Conservation (phyloP, 1,140 invertebrate genomes). For the Drosophila ironensis region DNA sequence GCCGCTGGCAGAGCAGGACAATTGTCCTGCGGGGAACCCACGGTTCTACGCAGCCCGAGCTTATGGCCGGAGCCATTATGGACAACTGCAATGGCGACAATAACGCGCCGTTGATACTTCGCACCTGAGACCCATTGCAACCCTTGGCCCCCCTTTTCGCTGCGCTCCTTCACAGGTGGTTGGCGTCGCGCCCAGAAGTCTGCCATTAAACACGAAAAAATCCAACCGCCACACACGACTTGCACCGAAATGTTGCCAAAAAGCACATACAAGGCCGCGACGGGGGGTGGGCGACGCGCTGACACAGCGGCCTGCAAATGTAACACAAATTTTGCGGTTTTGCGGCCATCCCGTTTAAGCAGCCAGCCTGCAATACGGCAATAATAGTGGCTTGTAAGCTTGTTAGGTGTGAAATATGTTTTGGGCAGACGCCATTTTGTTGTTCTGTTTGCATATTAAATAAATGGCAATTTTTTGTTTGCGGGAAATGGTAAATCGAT, state of each 20-base stretch:
- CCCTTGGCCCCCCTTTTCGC: background rate
- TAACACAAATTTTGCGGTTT: conserved; percentile 69
- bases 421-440: conserved; percentile 39
- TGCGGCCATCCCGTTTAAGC: conserved; percentile 57
- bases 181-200: conserved; percentile 64
- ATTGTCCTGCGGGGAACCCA: conserved; percentile 60
- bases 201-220: conserved; percentile 58
- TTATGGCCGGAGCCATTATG: conserved; percentile 70
- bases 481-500: conserved; percentile 20
- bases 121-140: conserved; percentile 67
- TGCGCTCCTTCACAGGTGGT: conserved; percentile 63
- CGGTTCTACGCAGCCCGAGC: conserved; percentile 31
- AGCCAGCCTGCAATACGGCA: conserved; percentile 30
- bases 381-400: conserved; percentile 40
- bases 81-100: conserved; percentile 75
- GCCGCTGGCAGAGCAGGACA: conserved; percentile 38
- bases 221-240: conserved; percentile 14
- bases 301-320: conserved; percentile 44
- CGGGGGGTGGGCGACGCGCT: conserved; percentile 1
- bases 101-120: conserved; percentile 73
- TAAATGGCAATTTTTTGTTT: conserved; percentile 27
- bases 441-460: conserved; percentile 43
- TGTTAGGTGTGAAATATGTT: conserved; percentile 63
- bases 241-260: conserved; percentile 52
- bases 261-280: background rate